A percentile compares a stretch with the other conserved stretches of the same genome.
These are phyloP conservation scores for Sesia bembeciformis DNA, from an alignment of 2,888 invertebrate species.

Conservation along the genomic window DNA sequence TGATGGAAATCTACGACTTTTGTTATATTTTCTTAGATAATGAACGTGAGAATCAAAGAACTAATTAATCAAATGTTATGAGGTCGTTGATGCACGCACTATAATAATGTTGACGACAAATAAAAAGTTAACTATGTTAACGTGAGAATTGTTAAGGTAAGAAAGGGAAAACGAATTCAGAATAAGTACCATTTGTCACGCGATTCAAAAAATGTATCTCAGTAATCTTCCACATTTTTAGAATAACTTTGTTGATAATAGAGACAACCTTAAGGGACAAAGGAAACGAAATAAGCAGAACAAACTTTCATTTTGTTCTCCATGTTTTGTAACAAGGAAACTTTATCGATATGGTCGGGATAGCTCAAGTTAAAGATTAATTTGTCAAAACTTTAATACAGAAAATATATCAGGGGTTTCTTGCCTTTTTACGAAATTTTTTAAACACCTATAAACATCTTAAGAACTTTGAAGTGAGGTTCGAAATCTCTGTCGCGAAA, in stretches of 20 bases:
- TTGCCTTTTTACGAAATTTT: neutral
- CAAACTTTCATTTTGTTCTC: neutral
- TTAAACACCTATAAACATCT: neutral
- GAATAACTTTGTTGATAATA: no score
- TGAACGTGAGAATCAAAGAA: neutral
- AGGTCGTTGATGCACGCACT: no score
- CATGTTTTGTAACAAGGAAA: neutral
- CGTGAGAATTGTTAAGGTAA: no score
- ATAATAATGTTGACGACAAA: no score
- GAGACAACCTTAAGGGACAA: neutral
- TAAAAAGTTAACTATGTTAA: no score
- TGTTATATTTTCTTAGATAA: neutral
- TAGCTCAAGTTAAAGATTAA: neutral
- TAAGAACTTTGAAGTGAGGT: neutral
- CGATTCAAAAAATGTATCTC: no score
- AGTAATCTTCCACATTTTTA: no score
- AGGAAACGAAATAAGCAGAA: neutral
- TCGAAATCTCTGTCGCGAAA: neutral
- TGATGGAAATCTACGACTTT: neutral
- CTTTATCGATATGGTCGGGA: neutral
- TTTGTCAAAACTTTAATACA: neutral
- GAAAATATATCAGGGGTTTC: neutral
- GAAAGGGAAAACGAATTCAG: no score
- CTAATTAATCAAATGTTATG: no score
- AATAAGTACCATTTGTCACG: no score